Evolutionary conservation across 1,140 invertebrate species (phyloP).

Genomic region (Ceratina australensis): DNA sequence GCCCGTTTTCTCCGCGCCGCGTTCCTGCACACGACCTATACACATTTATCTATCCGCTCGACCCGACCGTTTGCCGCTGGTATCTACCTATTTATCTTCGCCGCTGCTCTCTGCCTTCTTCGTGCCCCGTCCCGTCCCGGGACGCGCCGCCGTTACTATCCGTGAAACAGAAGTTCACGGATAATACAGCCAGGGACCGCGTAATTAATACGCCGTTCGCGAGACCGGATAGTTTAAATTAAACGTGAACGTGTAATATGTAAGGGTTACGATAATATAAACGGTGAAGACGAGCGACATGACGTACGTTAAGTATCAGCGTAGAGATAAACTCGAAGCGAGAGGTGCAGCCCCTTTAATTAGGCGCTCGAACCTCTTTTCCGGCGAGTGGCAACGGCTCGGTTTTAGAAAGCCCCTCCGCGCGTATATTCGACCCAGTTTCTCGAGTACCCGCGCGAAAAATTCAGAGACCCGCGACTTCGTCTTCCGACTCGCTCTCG

Average conservation of each 20-base stretch:
- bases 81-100: slow-evolving; percentile 42
- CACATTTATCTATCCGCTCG: slow-evolving; percentile 39
- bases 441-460: slow-evolving; percentile 31
- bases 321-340: neutral
- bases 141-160: neutral
- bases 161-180: slow-evolving; percentile 5
- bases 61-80: slow-evolving; percentile 31
- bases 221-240: too few species aligned
- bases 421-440: slow-evolving; percentile 49
- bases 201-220: slow-evolving; percentile 33
- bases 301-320: neutral
- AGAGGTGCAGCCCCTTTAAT: slow-evolving; percentile 37
- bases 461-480: slow-evolving; percentile 6
- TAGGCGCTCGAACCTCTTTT: slow-evolving; percentile 45
- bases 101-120: neutral
- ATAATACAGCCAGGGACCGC: slow-evolving; percentile 9
- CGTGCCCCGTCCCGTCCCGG: neutral
- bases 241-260: too few species aligned
- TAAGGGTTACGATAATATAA: too few species aligned
- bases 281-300: too few species aligned
- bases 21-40: slow-evolving; percentile 3
- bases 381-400: slow-evolving; percentile 19
- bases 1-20: slow-evolving; percentile 6
- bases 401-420: slow-evolving; percentile 41
- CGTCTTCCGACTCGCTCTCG: neutral